These are phyloP conservation scores for Drosophila insularis DNA, from an alignment of 1,140 invertebrate species.

Conservation along the genomic window DNA sequence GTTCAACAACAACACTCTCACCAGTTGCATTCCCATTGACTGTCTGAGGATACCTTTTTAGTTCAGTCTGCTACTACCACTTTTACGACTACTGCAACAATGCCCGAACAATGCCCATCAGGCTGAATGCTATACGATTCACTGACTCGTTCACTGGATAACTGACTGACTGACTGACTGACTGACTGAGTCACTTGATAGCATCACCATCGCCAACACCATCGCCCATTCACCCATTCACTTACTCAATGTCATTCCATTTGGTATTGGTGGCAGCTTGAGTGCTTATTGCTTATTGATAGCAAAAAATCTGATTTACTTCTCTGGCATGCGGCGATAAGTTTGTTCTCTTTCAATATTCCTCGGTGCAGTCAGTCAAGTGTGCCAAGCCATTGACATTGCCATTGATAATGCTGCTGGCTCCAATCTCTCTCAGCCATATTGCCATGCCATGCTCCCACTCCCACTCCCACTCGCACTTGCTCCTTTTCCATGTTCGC, in stretches of 20 bases:
- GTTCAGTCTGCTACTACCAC: neutral
- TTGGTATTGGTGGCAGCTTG: constrained; percentile 18
- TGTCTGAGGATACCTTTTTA: constrained; percentile 5
- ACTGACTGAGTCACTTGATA: neutral
- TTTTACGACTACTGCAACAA: neutral
- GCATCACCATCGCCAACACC: neutral
- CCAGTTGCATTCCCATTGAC: constrained; percentile 25
- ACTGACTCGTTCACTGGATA: neutral
- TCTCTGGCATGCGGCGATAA: constrained; percentile 33
- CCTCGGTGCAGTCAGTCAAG: constrained; percentile 32
- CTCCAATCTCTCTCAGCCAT: neutral
- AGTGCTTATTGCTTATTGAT: constrained; percentile 53
- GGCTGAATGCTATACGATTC: constrained; percentile 1
- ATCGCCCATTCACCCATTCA: neutral
- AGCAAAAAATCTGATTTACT: constrained; percentile 36
- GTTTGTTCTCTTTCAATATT: constrained; percentile 12
- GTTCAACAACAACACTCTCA: constrained; percentile 49
- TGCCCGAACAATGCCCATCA: constrained; percentile 8
- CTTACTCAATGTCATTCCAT: constrained; percentile 9
- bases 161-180: neutral
- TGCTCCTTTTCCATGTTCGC: neutral
- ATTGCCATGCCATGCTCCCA: too few relatives aligned
- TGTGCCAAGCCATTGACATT: constrained; percentile 28
- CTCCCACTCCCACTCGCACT: neutral
- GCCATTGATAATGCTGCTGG: constrained; percentile 1